phyloP scores from a whole-genome alignment of 2,888 invertebrate species.

The Ochropleura leucogaster region DNA sequence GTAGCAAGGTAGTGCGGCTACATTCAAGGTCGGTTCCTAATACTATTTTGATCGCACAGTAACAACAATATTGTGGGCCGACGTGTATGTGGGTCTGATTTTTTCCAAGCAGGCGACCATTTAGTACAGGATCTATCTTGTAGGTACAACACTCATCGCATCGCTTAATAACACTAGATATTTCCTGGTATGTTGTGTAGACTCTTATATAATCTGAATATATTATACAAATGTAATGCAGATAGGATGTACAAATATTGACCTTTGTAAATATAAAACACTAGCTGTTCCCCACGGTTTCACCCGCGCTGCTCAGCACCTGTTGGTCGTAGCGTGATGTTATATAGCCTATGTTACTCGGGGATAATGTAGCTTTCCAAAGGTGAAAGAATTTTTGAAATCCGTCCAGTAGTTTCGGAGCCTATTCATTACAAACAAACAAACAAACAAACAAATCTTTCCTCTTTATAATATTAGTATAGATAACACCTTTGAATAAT shows the following conservation, averaged over 20 bases:
- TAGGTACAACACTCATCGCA: slow-evolving; percentile 1
- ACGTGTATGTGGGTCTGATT: slow-evolving; percentile 8
- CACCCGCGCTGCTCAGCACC: too few species aligned
- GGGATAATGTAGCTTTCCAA: too few species aligned
- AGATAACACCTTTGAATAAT: slow-evolving; percentile 23
- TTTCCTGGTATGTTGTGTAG: not conserved
- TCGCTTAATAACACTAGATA: not conserved
- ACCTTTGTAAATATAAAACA: slow-evolving; percentile 19
- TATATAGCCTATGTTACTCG: too few species aligned
- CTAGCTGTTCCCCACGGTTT: too few species aligned
- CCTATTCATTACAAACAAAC: too few species aligned
- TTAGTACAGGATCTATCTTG: not conserved
- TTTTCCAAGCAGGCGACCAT: not conserved
- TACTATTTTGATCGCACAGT: slow-evolving; percentile 2
- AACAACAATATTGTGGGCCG: not conserved
- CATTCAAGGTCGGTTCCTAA: slow-evolving; percentile 25
- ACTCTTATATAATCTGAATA: slow-evolving; percentile 17
- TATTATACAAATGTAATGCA: not conserved
- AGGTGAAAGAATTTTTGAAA: too few species aligned
- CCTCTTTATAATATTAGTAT: too few species aligned
- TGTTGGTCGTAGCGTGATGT: too few species aligned
- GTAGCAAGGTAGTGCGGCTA: slow-evolving; percentile 2
- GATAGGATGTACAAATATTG: slow-evolving; percentile 16
- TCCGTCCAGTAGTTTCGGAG: too few species aligned
- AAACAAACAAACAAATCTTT: too few species aligned